phyloP scores from a whole-genome alignment of 2,797 vertebrate species.

The Synaphobranchus kaupii region DNA sequence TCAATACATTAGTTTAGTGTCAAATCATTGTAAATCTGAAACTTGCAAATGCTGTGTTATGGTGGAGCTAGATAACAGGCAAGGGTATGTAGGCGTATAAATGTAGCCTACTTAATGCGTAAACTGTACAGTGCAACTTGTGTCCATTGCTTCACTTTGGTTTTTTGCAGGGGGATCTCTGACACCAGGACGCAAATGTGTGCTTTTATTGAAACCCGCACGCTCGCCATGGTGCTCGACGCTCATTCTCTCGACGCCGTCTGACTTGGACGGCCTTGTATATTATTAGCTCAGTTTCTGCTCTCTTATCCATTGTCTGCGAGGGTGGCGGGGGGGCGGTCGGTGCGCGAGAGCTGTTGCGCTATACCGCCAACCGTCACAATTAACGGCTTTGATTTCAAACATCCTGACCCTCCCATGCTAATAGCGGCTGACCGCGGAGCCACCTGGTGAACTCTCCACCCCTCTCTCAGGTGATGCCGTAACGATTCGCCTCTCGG shows the following conservation, averaged over 20 bases:
- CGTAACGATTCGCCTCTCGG: conserved; percentile 6
- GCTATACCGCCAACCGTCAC: background rate
- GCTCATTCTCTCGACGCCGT: background rate
- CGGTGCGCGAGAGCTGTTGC: background rate
- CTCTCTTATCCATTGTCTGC: background rate
- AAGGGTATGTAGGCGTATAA: background rate
- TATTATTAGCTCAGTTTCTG: background rate
- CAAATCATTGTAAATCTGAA: background rate
- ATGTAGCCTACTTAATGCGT: background rate
- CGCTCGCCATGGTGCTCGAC: background rate
- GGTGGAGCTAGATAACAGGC: background rate
- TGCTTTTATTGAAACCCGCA: background rate
- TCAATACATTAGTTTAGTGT: conserved; percentile 9
- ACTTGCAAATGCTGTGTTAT: background rate
- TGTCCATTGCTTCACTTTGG: background rate
- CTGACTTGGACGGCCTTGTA: background rate
- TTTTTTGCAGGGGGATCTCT: background rate
- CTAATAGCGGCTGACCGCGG: background rate
- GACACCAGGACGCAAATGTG: background rate
- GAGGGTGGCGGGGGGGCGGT: background rate
- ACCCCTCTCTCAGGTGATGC: conserved; percentile 20
- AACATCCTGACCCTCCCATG: background rate
- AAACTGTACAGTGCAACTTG: background rate
- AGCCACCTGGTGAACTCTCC: conserved; percentile 10
- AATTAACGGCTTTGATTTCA: conserved; percentile 20